Evolutionary conservation across 2,888 invertebrate species (phyloP), one percentile per base, ranked within the genome.

Genomic region (Acleris literana): DNA sequence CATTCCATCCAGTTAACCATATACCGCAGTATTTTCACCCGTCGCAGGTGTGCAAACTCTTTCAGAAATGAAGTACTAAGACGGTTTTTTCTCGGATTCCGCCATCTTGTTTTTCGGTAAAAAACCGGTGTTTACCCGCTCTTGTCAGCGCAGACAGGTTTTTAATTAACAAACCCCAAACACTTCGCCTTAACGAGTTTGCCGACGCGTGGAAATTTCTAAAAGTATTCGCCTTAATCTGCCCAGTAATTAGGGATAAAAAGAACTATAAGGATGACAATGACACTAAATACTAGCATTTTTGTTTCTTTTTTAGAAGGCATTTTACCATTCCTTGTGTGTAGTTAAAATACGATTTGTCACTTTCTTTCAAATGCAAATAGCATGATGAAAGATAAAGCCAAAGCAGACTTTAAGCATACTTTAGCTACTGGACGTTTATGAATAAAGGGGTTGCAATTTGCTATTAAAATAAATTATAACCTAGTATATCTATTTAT

Each of bases 131-230:
- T 64, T 60, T 65, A 60, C 64, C 67, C 62, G 62, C 51, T 72
- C 63, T 68, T 71, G 69, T 68, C 72, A 63, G 68, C 59, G 68
- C 71, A 72, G 79, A 76, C 80, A 79, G 80, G 79, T 78, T 81
- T 82, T 79, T 80, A 81, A 82, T 81, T 81, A 81, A 80, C 80
- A 78, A 77, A 77, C 70, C 78, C 75, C 74, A 76, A 79, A 78
- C 76, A 73, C 71, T 73, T 62, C 68, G 59, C 74, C 76, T 76
- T 81, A 82, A 82, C 77, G 80, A 81, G 80, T 80, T 79, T 78
- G 73, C 80, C 60, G 73, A 76, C 71, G 74, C 71, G 69, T 69
- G 70, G 68, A 68, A 69, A 69, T 63, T 65, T 57, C 20, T 44
- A 17, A 56, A 20, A 53, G 56, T 66, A 44, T 54, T 54, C 48